These are phyloP conservation scores for Peromyscus leucopus DNA, from an alignment of 2,113 vertebrate genomes.

Conservation along the genomic window DNA sequence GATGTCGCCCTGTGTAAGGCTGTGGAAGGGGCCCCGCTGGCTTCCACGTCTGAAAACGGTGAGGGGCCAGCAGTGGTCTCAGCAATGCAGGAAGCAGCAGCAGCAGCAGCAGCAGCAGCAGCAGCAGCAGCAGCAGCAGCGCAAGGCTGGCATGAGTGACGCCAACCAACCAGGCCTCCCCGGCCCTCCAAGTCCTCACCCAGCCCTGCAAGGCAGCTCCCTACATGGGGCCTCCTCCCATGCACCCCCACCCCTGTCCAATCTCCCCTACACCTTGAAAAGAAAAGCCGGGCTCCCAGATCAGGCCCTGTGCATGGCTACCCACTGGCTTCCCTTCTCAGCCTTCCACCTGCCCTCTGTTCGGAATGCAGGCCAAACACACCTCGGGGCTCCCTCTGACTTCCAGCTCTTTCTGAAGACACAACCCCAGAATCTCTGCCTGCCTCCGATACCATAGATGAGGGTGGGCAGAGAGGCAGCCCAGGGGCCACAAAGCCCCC, in stretches of 20 bases:
- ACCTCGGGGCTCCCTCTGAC: neutral
- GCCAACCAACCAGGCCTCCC: neutral
- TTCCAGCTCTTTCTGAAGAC: neutral
- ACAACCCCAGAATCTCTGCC: neutral
- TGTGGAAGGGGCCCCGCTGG: neutral
- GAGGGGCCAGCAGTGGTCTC: neutral
- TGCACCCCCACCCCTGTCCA: neutral
- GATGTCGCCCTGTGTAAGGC: neutral
- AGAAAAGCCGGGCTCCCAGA: rapidly evolving
- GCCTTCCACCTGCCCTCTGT: rapidly evolving
- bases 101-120: neutral
- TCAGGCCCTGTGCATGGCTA: neutral
- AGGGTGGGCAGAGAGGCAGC: neutral
- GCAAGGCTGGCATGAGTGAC: neutral
- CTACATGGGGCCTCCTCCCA: neutral
- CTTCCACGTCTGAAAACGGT: neutral
- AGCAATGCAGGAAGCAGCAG: neutral
- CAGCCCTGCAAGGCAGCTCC: neutral
- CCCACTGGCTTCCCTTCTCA: neutral
- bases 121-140: neutral
- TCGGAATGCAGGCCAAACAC: neutral
- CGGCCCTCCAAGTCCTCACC: neutral
- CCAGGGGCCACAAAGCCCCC: neutral
- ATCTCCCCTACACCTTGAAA: neutral
- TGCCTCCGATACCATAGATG: rapidly evolving